Percentiles rank a stretch among this genome's conserved stretches.
Conservation (phyloP, 2,113 vertebrate species). For the Kryptolebias marmoratus region DNA sequence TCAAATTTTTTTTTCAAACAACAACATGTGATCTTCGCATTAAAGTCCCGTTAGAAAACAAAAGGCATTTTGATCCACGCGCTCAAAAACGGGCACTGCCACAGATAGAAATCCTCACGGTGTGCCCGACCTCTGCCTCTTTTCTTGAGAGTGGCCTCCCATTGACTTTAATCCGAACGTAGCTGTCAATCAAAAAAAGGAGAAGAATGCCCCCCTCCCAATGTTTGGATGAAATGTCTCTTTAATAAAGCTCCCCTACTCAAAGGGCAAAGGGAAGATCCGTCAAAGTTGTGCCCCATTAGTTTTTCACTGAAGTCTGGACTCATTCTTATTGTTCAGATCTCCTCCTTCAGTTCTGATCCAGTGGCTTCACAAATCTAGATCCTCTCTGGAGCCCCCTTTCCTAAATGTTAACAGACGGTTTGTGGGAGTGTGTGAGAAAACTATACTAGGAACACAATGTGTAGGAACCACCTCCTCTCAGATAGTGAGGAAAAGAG, state of each 20-base stretch:
- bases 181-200: slow-evolving; percentile 62
- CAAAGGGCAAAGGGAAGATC: slow-evolving; percentile 6
- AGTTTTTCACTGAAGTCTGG: slow-evolving; percentile 38
- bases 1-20: slow-evolving; percentile 67
- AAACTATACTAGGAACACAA: slow-evolving; percentile 64
- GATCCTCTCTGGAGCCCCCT: slow-evolving; percentile 42
- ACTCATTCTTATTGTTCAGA: slow-evolving; percentile 24
- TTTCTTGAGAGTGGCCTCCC: slow-evolving; percentile 37
- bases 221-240: slow-evolving; percentile 48
- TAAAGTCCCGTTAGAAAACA: slow-evolving; percentile 57
- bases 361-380: slow-evolving; percentile 44
- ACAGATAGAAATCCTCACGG: slow-evolving; percentile 13
- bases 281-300: slow-evolving; percentile 4
- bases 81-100: slow-evolving; percentile 3
- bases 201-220: not conserved
- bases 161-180: slow-evolving; percentile 52
- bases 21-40: slow-evolving; percentile 74
- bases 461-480: slow-evolving; percentile 32
- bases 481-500: slow-evolving; percentile 42
- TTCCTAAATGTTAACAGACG: slow-evolving; percentile 65
- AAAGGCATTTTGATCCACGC: slow-evolving; percentile 56
- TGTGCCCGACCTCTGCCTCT: slow-evolving; percentile 46
- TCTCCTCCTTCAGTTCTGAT: slow-evolving; percentile 30
- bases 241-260: slow-evolving; percentile 54
- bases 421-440: slow-evolving; percentile 74